Percentiles rank a stretch among this genome's conserved stretches.
Conservation (phyloP, 2,797 vertebrate genomes). For the Erpetoichthys calabaricus region DNA sequence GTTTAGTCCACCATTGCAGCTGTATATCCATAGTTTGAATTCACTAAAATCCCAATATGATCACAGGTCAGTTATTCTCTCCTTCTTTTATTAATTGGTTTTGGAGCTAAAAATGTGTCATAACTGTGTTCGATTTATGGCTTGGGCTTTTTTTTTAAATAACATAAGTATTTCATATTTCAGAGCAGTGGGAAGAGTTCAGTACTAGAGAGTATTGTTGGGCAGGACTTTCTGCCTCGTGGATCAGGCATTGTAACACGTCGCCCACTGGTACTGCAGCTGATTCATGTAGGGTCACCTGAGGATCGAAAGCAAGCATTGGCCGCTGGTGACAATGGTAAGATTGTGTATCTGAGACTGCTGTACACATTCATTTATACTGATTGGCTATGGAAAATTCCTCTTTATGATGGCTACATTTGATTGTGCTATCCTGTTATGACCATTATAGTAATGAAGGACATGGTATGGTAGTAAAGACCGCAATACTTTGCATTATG, state of each 20-base stretch:
- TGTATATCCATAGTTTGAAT: no score
- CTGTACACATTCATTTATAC: no score
- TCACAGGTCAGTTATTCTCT: no score
- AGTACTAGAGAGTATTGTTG: constrained; percentile 62
- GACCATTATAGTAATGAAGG: no score
- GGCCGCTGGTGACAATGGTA: constrained; percentile 41
- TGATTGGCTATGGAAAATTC: no score
- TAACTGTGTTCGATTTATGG: not conserved
- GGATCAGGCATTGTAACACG: constrained; percentile 65
- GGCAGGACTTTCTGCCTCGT: constrained; percentile 58
- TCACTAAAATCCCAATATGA: no score
- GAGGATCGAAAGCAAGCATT: constrained; percentile 37
- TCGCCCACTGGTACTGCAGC: constrained; percentile 63
- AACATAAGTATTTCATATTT: constrained; percentile 4
- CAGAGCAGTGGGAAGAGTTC: constrained; percentile 74
- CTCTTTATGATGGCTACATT: not conserved
- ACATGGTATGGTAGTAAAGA: no score
- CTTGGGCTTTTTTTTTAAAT: not conserved
- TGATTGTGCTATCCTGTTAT: not conserved
- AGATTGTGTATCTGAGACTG: not conserved
- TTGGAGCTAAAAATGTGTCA: no score
- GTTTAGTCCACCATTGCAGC: no score
- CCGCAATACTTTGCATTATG: no score
- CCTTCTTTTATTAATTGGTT: no score
- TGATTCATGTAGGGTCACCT: constrained; percentile 47